phyloP scores from a whole-genome alignment of 1,140 invertebrate genomes.

The Gonatopus flavifemur region DNA sequence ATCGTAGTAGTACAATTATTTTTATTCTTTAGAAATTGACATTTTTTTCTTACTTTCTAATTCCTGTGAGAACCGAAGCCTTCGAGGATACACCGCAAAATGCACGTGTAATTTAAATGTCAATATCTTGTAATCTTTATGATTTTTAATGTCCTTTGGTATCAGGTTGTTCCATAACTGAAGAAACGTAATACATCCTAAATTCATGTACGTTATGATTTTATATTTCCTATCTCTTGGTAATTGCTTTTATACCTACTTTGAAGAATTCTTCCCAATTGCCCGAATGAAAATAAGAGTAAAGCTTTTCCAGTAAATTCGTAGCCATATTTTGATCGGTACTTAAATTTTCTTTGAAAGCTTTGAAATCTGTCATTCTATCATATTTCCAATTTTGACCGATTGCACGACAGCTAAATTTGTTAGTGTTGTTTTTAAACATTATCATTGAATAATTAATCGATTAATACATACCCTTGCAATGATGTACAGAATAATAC shows the following conservation, averaged over 20 bases:
- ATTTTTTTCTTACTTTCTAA: slow-evolving; percentile 3
- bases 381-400: no score
- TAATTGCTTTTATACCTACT: slow-evolving; percentile 16
- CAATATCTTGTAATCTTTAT: slow-evolving; percentile 28
- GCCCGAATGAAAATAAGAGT: slow-evolving; percentile 19
- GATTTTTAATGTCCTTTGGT: slow-evolving; percentile 22
- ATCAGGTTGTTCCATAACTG: slow-evolving; percentile 32
- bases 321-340: background rate
- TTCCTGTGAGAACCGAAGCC: background rate
- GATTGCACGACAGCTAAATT: no score
- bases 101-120: slow-evolving; percentile 36
- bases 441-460: no score
- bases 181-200: slow-evolving; percentile 7
- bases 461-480: no score
- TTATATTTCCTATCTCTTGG: background rate
- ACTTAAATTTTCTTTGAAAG: slow-evolving; percentile 4
- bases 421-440: no score
- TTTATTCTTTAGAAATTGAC: background rate
- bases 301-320: slow-evolving; percentile 11
- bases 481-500: no score
- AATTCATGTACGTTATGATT: no score
- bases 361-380: slow-evolving; percentile 22
- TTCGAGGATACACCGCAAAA: slow-evolving; percentile 30
- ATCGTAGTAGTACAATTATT: no score
- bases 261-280: slow-evolving; percentile 35